Conservation (phyloP, 2,888 invertebrate genomes). For the Eumacrocentrus americanus region DNA sequence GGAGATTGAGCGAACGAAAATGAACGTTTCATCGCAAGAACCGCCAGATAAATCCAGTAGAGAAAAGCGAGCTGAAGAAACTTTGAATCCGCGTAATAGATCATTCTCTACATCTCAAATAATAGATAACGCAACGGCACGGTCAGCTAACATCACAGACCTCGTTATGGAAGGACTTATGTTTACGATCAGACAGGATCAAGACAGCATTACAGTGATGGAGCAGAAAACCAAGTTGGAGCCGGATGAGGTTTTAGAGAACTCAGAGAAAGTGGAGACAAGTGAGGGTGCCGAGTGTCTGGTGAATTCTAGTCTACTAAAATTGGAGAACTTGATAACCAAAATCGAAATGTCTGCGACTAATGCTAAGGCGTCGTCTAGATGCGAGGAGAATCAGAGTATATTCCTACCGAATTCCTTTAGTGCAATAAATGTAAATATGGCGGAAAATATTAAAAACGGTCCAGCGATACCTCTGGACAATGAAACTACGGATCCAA, state of each 20-base stretch:
- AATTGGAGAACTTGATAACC: conserved; percentile 54
- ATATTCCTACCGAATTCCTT: background rate
- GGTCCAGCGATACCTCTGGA: too few relatives aligned
- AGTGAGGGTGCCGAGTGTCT: conserved; percentile 54
- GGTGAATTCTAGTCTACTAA: conserved; percentile 55
- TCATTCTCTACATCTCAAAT: background rate
- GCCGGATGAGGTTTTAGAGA: conserved; percentile 57
- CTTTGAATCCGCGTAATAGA: background rate
- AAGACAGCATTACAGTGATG: conserved; percentile 53
- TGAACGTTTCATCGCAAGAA: background rate
- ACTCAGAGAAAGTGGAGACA: conserved; percentile 56
- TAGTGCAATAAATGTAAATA: background rate
- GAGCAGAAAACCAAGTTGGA: conserved; percentile 57
- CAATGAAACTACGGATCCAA: too few relatives aligned
- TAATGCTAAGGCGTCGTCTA: background rate
- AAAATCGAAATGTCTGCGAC: conserved; percentile 50
- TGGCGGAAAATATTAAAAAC: too few relatives aligned
- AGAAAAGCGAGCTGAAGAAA: too few relatives aligned
- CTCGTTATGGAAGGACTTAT: conserved; percentile 60
- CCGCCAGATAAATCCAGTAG: background rate
- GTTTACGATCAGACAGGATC: conserved; percentile 56
- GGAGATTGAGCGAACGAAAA: conserved; percentile 41
- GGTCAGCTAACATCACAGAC: conserved; percentile 57
- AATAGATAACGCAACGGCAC: conserved; percentile 34
- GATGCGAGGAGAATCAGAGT: background rate